Base-by-base conservation (phyloP, 2,797 vertebrate genomes). In the Tokudaia muenninki region DNA sequence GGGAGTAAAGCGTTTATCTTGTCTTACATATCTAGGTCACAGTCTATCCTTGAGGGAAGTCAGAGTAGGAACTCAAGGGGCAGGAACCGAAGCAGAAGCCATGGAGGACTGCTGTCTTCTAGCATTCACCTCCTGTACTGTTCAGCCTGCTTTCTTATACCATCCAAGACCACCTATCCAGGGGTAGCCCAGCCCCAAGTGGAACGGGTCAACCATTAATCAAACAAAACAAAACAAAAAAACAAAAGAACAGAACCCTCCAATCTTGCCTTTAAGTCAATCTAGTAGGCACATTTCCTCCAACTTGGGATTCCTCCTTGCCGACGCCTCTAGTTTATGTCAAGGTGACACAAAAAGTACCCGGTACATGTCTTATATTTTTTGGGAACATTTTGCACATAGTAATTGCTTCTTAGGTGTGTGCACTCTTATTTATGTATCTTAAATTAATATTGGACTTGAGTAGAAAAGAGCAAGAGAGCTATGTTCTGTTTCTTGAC, bases 321-420 rank as follows among this genome's bases (percentile, higher is more conserved):
- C 13, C 47, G 44, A 47, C 8, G 44, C 3, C 75, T 77, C 75
- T 77, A 77, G 44, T 29, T 47, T 50, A 41, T 47, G 75, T 16
- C 44, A 47, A 44, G 75, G 75, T 50, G 6, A 44, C 77, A 29
- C 29, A 9, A 47, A 50, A 78, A 52, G 24, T 77, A 47, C 24
- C 44, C 47, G 19, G 44, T 78, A 31, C 26, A 31, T 50, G 29
- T 31, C 77, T 78, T 34, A 50, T 31, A 19, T 50, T 52, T 26
- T 26, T 17, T 78, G 11, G 26, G 63, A 47, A n/a, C 72, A 78
- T 29, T 70, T 61, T 83, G 7, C 12, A 22, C 34, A 24, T 65
- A 96, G 87, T 16, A 83, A 55, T 37, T 92, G 44, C 22, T 72
- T 63, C 92, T 55, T 92, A 79, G 70, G 34, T 74, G 41, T 41